Evolutionary conservation across 1,140 invertebrate species (phyloP), one percentile per base, ranked within the genome.

Genomic region (Danaus melanippus): DNA sequence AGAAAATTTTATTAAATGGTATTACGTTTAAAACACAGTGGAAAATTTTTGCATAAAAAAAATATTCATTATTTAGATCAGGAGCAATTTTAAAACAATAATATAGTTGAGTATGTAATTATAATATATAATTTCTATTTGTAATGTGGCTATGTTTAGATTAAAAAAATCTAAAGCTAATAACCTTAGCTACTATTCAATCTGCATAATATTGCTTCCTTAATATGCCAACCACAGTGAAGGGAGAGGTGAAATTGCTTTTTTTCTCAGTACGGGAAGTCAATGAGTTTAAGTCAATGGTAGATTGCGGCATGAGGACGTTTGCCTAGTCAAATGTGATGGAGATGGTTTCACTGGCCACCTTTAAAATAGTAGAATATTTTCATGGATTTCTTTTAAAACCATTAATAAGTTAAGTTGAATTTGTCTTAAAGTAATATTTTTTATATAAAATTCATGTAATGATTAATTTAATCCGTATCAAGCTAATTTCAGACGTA

Each of bases 171-270:
- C 57, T 59, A 59, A 54, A 45, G 47, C 57, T 50, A 59, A 59
- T 62, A 58, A 32, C 51, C 51, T 53, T 60, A 48, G 62, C 61
- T 47, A 64, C 54, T 64, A 60, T 64, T 54, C 56, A 72, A 84
- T 86, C 76, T 84, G 75, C 81, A 86, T 84, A 83, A 82, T 81
- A 87, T 85, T 86, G 81, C 77, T 84, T 86, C 77, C 74, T 84
- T 86, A 84, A 83, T 80, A 85, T 79, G 69, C 74, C 66, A 68
- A 73, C 63, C 55, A 61, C 66, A 62, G 63, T 62, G 62, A 66
- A 74, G 72, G 67, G 68, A 77, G 77, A 82, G 59, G 61, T 73
- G 69, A 78, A 78, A 80, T 84, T 80, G 76, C 71, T 78, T 84
- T 82, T 32, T 77, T 79, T 84, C 69, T 70, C 70, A 74, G 64